A percentile compares a stretch with the other conserved stretches of the same genome.
phyloP scores from a whole-genome alignment of 2,113 vertebrate genomes.

The Trichomycterus rosablanca region DNA sequence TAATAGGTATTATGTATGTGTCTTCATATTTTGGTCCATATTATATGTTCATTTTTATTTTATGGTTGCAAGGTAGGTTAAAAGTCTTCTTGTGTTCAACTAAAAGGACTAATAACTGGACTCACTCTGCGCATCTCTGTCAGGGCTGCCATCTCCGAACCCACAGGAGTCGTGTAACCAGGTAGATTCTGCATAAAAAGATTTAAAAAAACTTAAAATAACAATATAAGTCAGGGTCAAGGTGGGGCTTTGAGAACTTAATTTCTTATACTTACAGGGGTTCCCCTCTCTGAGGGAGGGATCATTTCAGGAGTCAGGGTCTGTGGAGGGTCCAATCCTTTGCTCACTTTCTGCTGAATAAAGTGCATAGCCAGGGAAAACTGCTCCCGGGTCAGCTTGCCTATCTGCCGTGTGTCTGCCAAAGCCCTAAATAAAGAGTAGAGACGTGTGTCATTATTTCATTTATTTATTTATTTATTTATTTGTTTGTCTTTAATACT shows the following conservation, averaged over 20 bases:
- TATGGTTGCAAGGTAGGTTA: no score
- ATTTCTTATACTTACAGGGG: constrained; percentile 76
- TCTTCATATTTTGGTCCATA: no score
- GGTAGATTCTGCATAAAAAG: constrained; percentile 73
- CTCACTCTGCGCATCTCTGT: constrained; percentile 86
- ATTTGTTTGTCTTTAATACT: no score
- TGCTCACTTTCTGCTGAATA: constrained; percentile 96
- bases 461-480: no score
- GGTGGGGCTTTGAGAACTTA: no score
- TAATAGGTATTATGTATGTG: no score
- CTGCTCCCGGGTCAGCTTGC: constrained; percentile 91
- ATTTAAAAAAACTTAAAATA: background rate
- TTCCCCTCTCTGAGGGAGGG: constrained; percentile 85
- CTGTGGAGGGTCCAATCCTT: constrained; percentile 90
- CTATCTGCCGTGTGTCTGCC: constrained; percentile 90
- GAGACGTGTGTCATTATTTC: background rate
- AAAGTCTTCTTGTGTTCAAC: no score
- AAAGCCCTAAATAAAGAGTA: constrained; percentile 73
- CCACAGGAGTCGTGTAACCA: constrained; percentile 83
- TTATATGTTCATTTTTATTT: no score
- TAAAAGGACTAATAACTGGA: background rate
- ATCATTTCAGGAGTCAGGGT: constrained; percentile 87
- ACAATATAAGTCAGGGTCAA: no score
- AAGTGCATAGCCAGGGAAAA: constrained; percentile 93
- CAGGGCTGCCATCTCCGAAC: constrained; percentile 79